Conservation (phyloP, 2,113 vertebrate species). For the Pituophis catenifer region DNA sequence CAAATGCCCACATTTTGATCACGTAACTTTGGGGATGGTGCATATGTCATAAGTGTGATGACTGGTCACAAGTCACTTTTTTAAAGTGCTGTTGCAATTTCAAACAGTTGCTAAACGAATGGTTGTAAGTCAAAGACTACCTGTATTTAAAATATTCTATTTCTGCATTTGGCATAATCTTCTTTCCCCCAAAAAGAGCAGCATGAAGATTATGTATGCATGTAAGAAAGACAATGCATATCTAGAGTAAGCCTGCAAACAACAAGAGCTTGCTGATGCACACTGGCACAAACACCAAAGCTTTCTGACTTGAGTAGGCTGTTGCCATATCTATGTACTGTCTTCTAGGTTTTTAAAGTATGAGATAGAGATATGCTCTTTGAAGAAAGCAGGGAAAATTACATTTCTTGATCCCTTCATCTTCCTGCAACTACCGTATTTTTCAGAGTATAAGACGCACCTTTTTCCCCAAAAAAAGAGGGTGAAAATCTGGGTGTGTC, state of each 20-base stretch:
- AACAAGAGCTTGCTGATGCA: neutral
- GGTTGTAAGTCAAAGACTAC: neutral
- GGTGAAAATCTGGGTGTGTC: too few relatives aligned
- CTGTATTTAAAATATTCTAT: neutral
- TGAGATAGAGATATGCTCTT: neutral
- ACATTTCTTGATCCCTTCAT: neutral
- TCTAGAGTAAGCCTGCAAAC: neutral
- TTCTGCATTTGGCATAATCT: neutral
- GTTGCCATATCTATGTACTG: neutral
- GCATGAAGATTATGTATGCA: neutral
- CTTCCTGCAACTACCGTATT: neutral
- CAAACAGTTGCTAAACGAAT: neutral
- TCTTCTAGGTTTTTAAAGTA: neutral
- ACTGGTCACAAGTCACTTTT: neutral
- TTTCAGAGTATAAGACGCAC: too few relatives aligned
- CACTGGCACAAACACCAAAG: neutral
- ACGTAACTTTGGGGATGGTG: neutral
- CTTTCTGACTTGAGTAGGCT: neutral
- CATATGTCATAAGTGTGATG: neutral
- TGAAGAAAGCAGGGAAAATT: neutral
- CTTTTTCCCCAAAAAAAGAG: too few relatives aligned
- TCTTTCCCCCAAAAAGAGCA: neutral
- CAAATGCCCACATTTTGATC: neutral
- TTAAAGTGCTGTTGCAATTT: neutral
- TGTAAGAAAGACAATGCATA: neutral